Conservation (phyloP, 2,113 vertebrate genomes). For the Helogale parvula region DNA sequence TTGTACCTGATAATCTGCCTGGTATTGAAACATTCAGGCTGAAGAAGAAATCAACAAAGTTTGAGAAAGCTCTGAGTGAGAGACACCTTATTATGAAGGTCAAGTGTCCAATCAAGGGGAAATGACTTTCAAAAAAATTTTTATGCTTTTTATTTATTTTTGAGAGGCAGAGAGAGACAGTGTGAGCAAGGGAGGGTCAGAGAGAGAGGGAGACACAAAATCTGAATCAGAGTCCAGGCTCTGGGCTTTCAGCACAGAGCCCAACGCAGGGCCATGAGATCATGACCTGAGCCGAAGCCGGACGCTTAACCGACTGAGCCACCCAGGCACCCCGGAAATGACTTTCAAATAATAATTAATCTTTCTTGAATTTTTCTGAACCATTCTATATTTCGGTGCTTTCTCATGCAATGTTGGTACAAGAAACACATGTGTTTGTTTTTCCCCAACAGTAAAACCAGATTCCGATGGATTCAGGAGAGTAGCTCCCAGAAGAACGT, state of each 20-base stretch:
- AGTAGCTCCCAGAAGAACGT: conserved; percentile 93
- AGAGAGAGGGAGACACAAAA: too few species aligned
- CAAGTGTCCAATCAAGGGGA: not conserved
- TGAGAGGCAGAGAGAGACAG: too few species aligned
- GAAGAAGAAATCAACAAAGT: conserved; percentile 5
- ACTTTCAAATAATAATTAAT: not conserved
- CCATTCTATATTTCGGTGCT: not conserved
- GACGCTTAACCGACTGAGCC: too few species aligned
- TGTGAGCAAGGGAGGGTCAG: too few species aligned
- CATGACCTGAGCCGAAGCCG: too few species aligned
- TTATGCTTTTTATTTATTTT: too few species aligned
- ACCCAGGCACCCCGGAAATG: not conserved
- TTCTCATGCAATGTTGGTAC: not conserved
- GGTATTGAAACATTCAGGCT: not conserved
- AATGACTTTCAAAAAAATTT: not conserved
- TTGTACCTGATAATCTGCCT: not conserved
- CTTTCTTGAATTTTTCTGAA: not conserved
- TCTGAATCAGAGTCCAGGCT: too few species aligned
- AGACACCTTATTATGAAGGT: not conserved
- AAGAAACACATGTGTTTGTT: not conserved
- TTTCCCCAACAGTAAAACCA: conserved; percentile 92
- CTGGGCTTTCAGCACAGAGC: too few species aligned
- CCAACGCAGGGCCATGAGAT: too few species aligned
- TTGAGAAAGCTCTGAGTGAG: not conserved
- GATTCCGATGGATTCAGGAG: conserved; percentile 99